Base-by-base conservation (phyloP, 2,797 vertebrate species). In the Eupleurogrammus muticus region DNA sequence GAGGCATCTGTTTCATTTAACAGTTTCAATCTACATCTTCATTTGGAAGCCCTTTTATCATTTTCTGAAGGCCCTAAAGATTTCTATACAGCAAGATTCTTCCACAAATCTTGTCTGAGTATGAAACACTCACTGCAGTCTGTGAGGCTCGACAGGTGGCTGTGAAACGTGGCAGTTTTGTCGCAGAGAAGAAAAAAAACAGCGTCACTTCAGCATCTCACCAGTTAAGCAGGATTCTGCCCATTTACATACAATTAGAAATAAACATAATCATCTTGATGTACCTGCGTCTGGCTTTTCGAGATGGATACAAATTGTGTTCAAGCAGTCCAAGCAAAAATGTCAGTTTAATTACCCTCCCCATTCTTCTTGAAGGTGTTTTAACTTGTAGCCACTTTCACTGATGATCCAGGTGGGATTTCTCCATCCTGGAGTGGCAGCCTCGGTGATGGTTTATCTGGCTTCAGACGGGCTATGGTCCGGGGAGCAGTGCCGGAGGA, bases 361-460 rank as follows among this genome's bases (percentile, higher is more conserved):
- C 3, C 20, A 23, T 28, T 55, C 10, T 23, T 5, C 8, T 49
- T 28, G 28, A 28, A 6, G 28, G 28, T 3, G 6, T 44, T 54
- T 9, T 0, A 35, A 52, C 47, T 24, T 0, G 24, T 50, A 23
- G 9, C 3, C 4, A 0, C 5, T 35, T 28, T 63, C 0, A 1
- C 57, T 13, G 4, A 75, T 17, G 75, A 24, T 78, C 48, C 82
- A 99, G 97, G 95, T 97, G 56, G 96, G 93, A 70, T 99, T 99
- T 79, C 89, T 80, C 67, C 93, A 91, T 71, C 94, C 96, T 0
- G 95, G 93, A 40, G 91, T 96, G 56, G 95, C 96, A 36, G 90
- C 91, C 2, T 95, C 96, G 21, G 81, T 99, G 69, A 94, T 97
- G 62, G 73, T 99, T 71, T 99, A 97, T 89, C 82, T 99, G 87